These are phyloP conservation scores for Folsomia manolachei DNA, from an alignment of 2,888 invertebrate genomes.

Conservation along the genomic window DNA sequence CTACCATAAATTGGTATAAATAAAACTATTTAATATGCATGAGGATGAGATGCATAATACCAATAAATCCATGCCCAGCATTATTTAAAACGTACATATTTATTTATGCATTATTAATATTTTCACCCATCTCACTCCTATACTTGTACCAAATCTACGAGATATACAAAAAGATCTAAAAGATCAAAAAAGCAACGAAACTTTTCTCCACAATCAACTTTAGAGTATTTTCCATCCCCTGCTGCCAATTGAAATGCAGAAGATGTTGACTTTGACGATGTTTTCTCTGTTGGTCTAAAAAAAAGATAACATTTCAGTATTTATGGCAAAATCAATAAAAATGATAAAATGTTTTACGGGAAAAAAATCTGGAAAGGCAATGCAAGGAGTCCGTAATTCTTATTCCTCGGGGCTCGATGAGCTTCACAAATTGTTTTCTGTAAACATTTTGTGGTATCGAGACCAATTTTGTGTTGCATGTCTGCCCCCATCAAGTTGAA, in stretches of 20 bases:
- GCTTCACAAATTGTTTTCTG: conserved; percentile 50
- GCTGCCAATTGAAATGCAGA: conserved; percentile 47
- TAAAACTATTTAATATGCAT: too few relatives aligned
- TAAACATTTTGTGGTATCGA: conserved; percentile 47
- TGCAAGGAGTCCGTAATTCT: conserved; percentile 44
- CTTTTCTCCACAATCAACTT: conserved; percentile 41
- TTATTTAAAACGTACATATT: too few relatives aligned
- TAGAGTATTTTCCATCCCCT: conserved; percentile 43
- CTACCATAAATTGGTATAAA: too few relatives aligned
- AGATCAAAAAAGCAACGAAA: conserved; percentile 48
- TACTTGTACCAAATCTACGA: conserved; percentile 32
- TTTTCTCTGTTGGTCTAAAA: conserved; percentile 39
- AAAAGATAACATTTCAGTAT: neutral
- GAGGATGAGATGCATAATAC: too few relatives aligned
- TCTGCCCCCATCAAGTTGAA: conserved; percentile 50
- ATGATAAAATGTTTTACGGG: conserved; percentile 45
- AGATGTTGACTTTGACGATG: conserved; percentile 30
- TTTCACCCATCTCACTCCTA: neutral
- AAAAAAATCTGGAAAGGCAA: conserved; percentile 49
- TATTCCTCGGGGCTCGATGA: conserved; percentile 43
- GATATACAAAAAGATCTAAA: conserved; percentile 45
- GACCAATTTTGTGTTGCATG: conserved; percentile 46
- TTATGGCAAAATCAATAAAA: neutral
- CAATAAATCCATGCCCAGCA: too few relatives aligned
- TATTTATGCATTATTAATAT: neutral